Conservation (phyloP, 2,888 invertebrate species). For the Thalpophila matura region DNA sequence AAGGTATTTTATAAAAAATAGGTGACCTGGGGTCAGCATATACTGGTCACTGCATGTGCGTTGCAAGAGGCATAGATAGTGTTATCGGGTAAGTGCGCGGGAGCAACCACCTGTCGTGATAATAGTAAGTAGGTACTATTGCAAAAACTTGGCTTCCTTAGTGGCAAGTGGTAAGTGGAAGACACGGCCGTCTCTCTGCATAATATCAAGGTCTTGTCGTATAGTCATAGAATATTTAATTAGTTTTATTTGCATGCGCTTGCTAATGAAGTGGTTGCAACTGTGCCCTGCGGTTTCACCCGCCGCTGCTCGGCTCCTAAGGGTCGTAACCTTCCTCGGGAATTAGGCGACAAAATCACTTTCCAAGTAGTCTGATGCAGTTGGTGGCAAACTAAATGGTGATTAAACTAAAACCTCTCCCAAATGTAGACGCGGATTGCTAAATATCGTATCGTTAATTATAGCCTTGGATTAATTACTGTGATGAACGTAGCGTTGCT, state of each 20-base stretch:
- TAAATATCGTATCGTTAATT: slow-evolving; percentile 32
- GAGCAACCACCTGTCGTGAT: slow-evolving; percentile 45
- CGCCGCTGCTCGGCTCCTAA: too few species aligned
- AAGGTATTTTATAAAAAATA: background rate
- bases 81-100: slow-evolving; percentile 20
- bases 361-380: too few species aligned
- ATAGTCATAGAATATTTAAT: background rate
- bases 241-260: background rate
- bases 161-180: background rate
- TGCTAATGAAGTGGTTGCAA: background rate
- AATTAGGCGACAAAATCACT: too few species aligned
- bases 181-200: slow-evolving; percentile 7
- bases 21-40: too few species aligned
- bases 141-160: slow-evolving; percentile 13
- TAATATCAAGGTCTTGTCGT: background rate
- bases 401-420: slow-evolving; percentile 1
- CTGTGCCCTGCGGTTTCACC: too few species aligned
- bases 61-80: slow-evolving; percentile 22
- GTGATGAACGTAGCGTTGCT: slow-evolving; percentile 14
- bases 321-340: too few species aligned
- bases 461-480: slow-evolving; percentile 15
- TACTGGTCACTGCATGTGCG: background rate
- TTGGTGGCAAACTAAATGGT: too few species aligned
- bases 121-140: slow-evolving; percentile 20
- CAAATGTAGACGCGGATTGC: background rate